phyloP scores from a whole-genome alignment of 2,888 invertebrate species.

The Odontocolon sp. region DNA sequence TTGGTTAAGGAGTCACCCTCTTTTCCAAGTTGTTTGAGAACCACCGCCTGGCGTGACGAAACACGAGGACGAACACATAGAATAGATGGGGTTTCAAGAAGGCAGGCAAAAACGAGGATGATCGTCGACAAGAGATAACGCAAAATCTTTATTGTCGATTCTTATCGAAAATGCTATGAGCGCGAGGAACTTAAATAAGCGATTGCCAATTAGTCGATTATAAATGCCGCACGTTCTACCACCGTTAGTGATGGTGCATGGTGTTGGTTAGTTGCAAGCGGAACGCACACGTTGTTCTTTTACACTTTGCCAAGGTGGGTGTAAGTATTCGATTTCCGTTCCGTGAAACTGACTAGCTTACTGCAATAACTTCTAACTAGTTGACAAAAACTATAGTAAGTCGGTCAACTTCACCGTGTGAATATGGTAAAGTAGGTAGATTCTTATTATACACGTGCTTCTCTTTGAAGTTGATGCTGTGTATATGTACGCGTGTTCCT shows the following conservation, averaged over 20 bases:
- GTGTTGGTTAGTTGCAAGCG: constrained; percentile 23
- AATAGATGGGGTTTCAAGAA: constrained; percentile 6
- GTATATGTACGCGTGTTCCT: constrained; percentile 54
- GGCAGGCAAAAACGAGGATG: constrained; percentile 28
- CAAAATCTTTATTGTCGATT: constrained; percentile 60
- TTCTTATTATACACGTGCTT: constrained; percentile 52
- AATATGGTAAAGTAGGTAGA: constrained; percentile 7
- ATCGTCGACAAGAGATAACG: constrained; percentile 41
- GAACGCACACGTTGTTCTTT: constrained; percentile 32
- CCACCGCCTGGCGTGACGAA: constrained; percentile 32
- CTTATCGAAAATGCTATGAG: constrained; percentile 58
- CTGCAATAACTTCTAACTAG: too few relatives aligned
- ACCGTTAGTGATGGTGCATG: constrained; percentile 56
- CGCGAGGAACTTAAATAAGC: constrained; percentile 60
- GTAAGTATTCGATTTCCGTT: not conserved
- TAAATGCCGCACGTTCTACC: constrained; percentile 58
- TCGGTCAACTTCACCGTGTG: too few relatives aligned
- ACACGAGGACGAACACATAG: constrained; percentile 29
- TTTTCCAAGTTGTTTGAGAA: constrained; percentile 20
- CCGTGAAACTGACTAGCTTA: too few relatives aligned
- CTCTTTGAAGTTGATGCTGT: constrained; percentile 32
- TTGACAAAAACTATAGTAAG: too few relatives aligned
- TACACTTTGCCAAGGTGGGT: constrained; percentile 37
- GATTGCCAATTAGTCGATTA: constrained; percentile 66
- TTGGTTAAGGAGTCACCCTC: not conserved